Evolutionary conservation across 64 coral and sea anemone genomes (phyloP), one percentile per base, ranked within the genome.

Genomic region (Stichodactyla helianthus): DNA sequence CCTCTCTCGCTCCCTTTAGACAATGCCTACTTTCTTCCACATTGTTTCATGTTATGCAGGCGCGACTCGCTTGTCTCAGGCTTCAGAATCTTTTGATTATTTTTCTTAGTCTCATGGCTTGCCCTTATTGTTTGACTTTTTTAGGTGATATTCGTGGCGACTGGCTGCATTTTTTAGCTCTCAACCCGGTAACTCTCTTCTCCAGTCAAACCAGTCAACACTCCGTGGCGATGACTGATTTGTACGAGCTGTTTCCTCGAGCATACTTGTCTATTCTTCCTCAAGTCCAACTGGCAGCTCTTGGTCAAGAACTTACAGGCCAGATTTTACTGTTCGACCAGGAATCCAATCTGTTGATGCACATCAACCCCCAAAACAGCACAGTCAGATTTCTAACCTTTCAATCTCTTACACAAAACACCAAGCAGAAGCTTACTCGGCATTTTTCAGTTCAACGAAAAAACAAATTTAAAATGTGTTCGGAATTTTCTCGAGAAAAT

Each of bases 171-270:
- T 53, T 83, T 56, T 74, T 94, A 57, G 88, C 97, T 18, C 82
- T 92, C 56, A 93, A 91, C 51, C 97, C 97, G 14, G 76, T 99
- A n/a, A 91, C 93, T 0, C 88, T 95, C 15, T 95, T 94, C 76
- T 99, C 97, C 5, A 87, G 88, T 79, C 93, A 99, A 79, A 83
- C 93, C 51, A 94, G 90, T 86, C 88, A 99, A 53, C 87, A 99
- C 79, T 65, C 93, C 10, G 93, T 90, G 51, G 55, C 91, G 12
- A 89, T 89, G 57, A 88, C 91, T 1, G 97, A 99, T 17, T 54
- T 99, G n/a, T 99, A 62, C 52, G 85, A 94, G 3, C 77, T 99
- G 50, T 99, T 90, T 90, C 93, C 93, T 6, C 82, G 86, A 26
- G 88, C 77, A 6, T 77, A 86, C 71, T 90, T 92, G 54, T 89